phyloP scores from a whole-genome alignment of 2,888 invertebrate genomes.

The Calephelis perditalis region DNA sequence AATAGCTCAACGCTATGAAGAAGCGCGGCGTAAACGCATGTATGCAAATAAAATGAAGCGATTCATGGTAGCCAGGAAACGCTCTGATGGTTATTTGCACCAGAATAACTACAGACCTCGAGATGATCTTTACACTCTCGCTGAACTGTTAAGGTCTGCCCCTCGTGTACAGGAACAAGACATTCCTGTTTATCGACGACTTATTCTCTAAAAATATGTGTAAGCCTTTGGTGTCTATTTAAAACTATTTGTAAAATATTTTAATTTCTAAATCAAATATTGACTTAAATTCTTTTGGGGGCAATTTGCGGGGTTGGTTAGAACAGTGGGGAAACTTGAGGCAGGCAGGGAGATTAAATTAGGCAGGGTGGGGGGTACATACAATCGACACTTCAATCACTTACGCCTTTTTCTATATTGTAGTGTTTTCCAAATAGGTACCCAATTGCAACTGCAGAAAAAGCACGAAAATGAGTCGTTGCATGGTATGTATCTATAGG shows the following conservation, averaged over 20 bases:
- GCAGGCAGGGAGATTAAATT: not conserved
- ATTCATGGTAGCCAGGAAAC: slow-evolving; percentile 81
- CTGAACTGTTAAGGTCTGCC: slow-evolving; percentile 76
- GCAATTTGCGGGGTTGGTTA: not conserved
- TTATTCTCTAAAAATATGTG: slow-evolving; percentile 72
- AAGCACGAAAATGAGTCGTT: too few relatives aligned
- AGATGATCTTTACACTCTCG: slow-evolving; percentile 79
- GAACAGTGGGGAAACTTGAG: not conserved
- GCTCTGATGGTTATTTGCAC: slow-evolving; percentile 59
- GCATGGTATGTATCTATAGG: too few relatives aligned
- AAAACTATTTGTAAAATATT: slow-evolving; percentile 23
- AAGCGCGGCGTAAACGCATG: slow-evolving; percentile 68
- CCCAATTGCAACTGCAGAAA: too few relatives aligned
- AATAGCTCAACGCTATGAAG: slow-evolving; percentile 64
- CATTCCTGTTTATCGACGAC: slow-evolving; percentile 78
- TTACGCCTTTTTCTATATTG: too few relatives aligned
- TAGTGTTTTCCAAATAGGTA: too few relatives aligned
- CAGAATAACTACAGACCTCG: slow-evolving; percentile 68
- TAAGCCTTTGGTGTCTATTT: slow-evolving; percentile 31
- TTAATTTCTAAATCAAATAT: slow-evolving; percentile 14
- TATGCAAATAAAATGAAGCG: slow-evolving; percentile 76
- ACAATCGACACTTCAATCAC: too few relatives aligned
- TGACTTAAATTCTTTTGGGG: not conserved
- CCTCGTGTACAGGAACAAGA: slow-evolving; percentile 75
- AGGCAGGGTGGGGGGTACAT: too few relatives aligned